Base-by-base conservation (phyloP, 23 tunicate species). In the Trididemnum miniatum region DNA sequence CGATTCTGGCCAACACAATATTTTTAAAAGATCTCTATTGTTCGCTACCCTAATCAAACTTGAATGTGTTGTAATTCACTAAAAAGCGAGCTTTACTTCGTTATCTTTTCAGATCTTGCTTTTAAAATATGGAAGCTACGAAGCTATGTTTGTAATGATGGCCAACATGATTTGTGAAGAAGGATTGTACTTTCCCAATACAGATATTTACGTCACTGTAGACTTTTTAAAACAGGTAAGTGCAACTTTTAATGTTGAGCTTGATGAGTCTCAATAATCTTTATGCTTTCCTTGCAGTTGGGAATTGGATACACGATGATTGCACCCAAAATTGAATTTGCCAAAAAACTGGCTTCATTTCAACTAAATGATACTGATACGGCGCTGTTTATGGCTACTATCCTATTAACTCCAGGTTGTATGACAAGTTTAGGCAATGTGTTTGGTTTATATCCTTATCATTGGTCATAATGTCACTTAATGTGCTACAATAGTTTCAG, bases 121-220 rank as follows among this genome's bases (percentile, higher is more conserved):
- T 27, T 72, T 93, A 24, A 93, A 93, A 67, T 85, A 80, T 40
- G 98, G 98, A 0, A 93, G 98, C 81, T 93, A 87, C 38, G 98
- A 93, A 62, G 92, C 89, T 9, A 40, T 93, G 34, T 93, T 93
- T 40, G 98, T 93, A 0, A 24, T 88, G 51, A 31, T 88, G 18
- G 69, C 83, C 63, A 71, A 31, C 51, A 37, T 84, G 29, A 59
- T 93, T 20, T 64, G 65, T 35, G 86, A 80, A 1, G 77, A 88
- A 1, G 98, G 98, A 34, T 57, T 88, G 66, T 44, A 71, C 18
- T 40, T 93, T 9, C 93, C 89, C 23, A 63, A n/a, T 18, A 22
- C 80, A 38, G 80, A 85, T 76, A 23, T 88, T 4, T 60, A 84
- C 72, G 98, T 88, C 27, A 52, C 89, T 0, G 67, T 65, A 33